Percentiles rank a stretch among this genome's conserved stretches.
Evolutionary conservation across 2,113 vertebrate species (phyloP).

Genomic region (Lepisosteus oculatus): DNA sequence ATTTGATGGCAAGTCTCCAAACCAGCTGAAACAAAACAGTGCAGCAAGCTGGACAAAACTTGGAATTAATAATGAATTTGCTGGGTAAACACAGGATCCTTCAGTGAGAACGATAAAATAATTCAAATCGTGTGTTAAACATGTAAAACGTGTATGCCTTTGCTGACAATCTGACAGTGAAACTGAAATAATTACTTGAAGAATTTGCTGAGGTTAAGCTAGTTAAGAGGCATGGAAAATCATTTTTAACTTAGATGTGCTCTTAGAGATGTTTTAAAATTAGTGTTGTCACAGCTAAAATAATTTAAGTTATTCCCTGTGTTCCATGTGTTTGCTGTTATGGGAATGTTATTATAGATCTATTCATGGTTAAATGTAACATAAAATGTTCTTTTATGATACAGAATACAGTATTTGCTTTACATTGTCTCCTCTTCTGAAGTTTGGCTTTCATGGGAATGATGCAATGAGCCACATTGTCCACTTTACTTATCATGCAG

Average conservation of each 20-base stretch:
- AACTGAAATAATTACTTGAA: constrained; percentile 3
- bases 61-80: constrained; percentile 52
- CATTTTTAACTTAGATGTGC: constrained; percentile 2
- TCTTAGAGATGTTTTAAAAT: constrained; percentile 14
- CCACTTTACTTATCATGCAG: no score
- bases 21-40: neutral
- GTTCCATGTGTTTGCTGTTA: no score
- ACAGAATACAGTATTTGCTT: no score
- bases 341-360: neutral
- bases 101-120: no score
- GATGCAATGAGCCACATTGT: no score
- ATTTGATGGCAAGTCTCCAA: no score
- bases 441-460: no score
- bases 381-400: no score
- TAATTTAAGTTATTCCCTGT: no score
- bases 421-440: no score
- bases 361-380: no score
- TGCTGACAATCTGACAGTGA: constrained; percentile 22
- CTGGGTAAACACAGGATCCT: constrained; percentile 43
- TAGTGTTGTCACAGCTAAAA: no score
- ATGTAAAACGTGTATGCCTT: constrained; percentile 57
- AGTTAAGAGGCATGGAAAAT: constrained; percentile 7
- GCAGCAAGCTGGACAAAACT: constrained; percentile 32
- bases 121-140: constrained; percentile 40
- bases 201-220: constrained; percentile 13